Base-by-base conservation (phyloP, 2,113 vertebrate species). In the Erythrolamprus reginae region DNA sequence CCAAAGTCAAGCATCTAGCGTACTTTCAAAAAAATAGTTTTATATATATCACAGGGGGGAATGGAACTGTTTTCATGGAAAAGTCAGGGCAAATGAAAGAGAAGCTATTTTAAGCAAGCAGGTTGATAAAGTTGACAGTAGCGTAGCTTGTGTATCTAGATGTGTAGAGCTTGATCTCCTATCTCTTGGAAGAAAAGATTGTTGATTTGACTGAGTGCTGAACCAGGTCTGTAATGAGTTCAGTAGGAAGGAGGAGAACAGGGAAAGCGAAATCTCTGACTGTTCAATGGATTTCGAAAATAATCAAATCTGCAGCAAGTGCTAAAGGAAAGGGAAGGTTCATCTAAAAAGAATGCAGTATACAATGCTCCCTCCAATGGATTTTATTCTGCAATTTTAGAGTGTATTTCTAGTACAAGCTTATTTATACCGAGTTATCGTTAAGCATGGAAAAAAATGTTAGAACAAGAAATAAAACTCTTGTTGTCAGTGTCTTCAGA, bases 51-150 rank as follows among this genome's bases (percentile, higher is more conserved):
- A 93, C 94, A 82, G 8, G 58, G 70, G 90, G 58, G 90, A 84
- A 87, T 92, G 70, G 56, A 87, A 94, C 86, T 93, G 58, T 93
- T 94, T 93, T 91, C 93, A 95, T 88, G 82, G 92, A 93, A 95
- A 95, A 94, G 88, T 94, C 92, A 89, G 58, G 90, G 70, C 77
- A 93, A 95, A 94, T 90, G 89, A 94, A 95, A 88, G 88, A 94
- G 86, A 95, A 92, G 94, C 90, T 95, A 94, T 94, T 94, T 93
- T 91, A 88, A 93, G 86, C 92, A 93, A 90, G 89, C 92, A 94
- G n/a, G 90, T 53, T 85, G 56, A 89, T 77, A 88, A 89, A 94
- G 58, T 93, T 94, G 90, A 95, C 0, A 58, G 93, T 88, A 95
- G 89, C 58, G 90, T 87, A 82, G 92, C 38, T 13, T 84, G 0